phyloP scores from a whole-genome alignment of 2,113 vertebrate genomes.

The Osmerus eperlanus region DNA sequence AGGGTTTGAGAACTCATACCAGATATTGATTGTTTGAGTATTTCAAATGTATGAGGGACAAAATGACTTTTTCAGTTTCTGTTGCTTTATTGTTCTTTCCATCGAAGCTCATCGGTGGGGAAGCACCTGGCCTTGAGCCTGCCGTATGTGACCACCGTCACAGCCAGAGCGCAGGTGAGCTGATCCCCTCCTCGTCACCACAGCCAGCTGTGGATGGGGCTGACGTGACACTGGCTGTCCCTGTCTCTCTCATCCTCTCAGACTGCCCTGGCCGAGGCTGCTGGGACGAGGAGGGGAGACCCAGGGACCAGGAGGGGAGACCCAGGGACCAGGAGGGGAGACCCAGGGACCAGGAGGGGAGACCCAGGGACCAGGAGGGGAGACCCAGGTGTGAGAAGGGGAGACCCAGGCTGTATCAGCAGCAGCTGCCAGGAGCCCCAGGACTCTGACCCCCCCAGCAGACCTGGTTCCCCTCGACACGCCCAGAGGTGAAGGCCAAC shows the following conservation, averaged over 20 bases:
- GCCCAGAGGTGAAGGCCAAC: slow-evolving; percentile 79
- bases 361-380: no score
- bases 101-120: slow-evolving; percentile 85
- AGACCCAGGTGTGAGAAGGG: not conserved
- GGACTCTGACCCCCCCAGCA: slow-evolving; percentile 77
- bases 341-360: no score
- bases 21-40: not conserved
- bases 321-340: no score
- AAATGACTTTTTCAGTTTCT: not conserved
- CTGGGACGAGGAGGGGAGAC: not conserved
- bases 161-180: slow-evolving; percentile 83
- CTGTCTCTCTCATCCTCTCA: slow-evolving; percentile 73
- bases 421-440: slow-evolving; percentile 76
- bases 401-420: no score
- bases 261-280: slow-evolving; percentile 26
- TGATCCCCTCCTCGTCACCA: not conserved
- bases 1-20: not conserved
- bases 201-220: no score
- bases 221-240: slow-evolving; percentile 74
- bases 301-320: not conserved
- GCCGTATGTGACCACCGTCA: slow-evolving; percentile 79
- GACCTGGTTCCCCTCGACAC: slow-evolving; percentile 73
- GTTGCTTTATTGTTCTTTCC: slow-evolving; percentile 50
- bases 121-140: slow-evolving; percentile 84
- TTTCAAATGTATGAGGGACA: not conserved